These are phyloP conservation scores for Pachydiplax longipennis DNA, from an alignment of 2,888 invertebrate species.

Conservation along the genomic window DNA sequence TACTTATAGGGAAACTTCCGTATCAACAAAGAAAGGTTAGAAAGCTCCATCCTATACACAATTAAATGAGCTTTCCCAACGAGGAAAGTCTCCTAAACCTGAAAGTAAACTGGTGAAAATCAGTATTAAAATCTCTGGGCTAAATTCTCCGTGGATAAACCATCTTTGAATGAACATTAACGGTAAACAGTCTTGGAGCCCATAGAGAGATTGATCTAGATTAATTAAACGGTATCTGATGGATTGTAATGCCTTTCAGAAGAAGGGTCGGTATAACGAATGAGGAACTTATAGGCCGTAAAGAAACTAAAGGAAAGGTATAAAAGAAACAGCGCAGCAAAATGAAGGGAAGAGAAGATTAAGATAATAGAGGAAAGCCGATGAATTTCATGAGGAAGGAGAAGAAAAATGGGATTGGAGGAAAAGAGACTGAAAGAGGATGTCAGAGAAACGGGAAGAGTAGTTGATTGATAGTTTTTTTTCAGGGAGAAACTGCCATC, in stretches of 20 bases:
- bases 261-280: too few relatives aligned
- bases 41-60: not conserved
- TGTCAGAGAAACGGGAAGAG: not conserved
- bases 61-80: not conserved
- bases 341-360: too few relatives aligned
- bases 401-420: not conserved
- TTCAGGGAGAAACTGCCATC: too few relatives aligned
- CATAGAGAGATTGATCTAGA: not conserved
- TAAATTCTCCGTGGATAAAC: not conserved
- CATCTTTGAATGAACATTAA: not conserved
- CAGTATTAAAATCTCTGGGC: not conserved
- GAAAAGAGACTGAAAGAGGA: not conserved
- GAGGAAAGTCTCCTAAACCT: too few relatives aligned
- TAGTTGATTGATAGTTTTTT: not conserved
- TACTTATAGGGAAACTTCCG: too few relatives aligned
- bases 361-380: not conserved
- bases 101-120: too few relatives aligned
- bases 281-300: not conserved
- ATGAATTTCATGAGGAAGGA: not conserved
- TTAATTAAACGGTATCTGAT: too few relatives aligned
- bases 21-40: too few relatives aligned
- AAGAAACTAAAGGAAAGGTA: not conserved
- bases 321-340: not conserved
- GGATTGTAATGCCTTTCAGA: too few relatives aligned
- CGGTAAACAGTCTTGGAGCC: too few relatives aligned